A percentile compares a stretch with the other conserved stretches of the same genome.
Evolutionary conservation across 2,888 invertebrate genomes (phyloP).

Genomic region (Nomada fabriciana): DNA sequence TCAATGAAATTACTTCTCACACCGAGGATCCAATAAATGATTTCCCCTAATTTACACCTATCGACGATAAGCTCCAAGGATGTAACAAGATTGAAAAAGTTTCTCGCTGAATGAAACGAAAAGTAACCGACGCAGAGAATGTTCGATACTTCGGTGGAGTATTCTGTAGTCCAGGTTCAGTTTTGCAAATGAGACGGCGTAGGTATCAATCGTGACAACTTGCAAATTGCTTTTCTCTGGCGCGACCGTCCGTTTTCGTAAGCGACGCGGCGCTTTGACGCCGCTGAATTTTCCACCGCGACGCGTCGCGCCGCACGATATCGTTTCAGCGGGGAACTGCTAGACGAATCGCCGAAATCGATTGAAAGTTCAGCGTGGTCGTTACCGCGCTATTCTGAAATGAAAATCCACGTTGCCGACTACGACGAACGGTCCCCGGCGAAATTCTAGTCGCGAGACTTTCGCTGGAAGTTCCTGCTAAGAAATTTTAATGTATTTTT

Average conservation of each 20-base stretch:
- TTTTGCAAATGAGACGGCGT: conserved; percentile 15
- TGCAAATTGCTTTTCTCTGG: conserved; percentile 61
- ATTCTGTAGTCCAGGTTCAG: neutral
- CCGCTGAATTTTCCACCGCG: conserved; percentile 54
- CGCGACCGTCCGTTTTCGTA: conserved; percentile 42
- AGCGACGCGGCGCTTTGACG: conserved; percentile 49
- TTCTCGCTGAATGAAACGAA: neutral
- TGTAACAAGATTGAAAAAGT: conserved; percentile 8
- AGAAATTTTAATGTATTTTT: neutral
- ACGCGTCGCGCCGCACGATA: neutral
- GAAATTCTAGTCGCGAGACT: neutral
- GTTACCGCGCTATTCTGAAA: conserved; percentile 43
- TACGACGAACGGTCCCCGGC: conserved; percentile 10
- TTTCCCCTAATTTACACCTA: neutral
- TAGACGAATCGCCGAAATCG: conserved; percentile 61
- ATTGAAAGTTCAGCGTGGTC: conserved; percentile 59
- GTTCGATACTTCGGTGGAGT: neutral
- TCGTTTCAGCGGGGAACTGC: conserved; percentile 23
- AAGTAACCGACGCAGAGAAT: neutral
- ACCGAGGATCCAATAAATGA: too few species aligned
- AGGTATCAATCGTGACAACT: conserved; percentile 55
- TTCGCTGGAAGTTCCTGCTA: too few species aligned
- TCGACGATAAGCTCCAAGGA: neutral
- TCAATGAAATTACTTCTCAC: neutral
- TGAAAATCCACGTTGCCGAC: conserved; percentile 34